Base-by-base conservation (phyloP, 2,113 vertebrate species). In the Sturnus vulgaris region DNA sequence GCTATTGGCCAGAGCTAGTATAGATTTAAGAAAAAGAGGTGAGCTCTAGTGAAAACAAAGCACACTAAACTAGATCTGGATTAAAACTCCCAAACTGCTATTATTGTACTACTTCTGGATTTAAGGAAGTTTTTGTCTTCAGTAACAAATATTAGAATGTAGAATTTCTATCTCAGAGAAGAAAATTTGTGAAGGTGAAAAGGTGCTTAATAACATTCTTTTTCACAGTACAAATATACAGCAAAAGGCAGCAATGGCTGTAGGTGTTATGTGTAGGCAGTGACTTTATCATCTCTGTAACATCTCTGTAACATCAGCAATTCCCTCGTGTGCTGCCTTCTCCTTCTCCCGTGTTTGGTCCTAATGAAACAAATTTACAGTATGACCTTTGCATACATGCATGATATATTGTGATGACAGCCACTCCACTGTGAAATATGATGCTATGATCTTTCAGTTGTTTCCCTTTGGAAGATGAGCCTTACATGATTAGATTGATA, bases 341-440 rank as follows among this genome's bases (percentile, higher is more conserved):
- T 82, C 24, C 25, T 68, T 92, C 31, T 89, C 61, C 66, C n/a
- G 7, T 80, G 59, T 91, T 95, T 91, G 87, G 69, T n/a, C 94
- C 80, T 93, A 86, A 89, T 92, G 73, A 93, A 94, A 65, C 61
- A 94, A 90, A 97, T 96, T 95, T 96, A 94, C 79, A 93, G 82
- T 63, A 69, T 94, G 94, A 95, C 96, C 95, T 96, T 97, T 96
- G 92, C 82, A 88, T 94, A 86, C 49, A 31, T 73, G 75, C 55
- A 66, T 94, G 96, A 96, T 94, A 93, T 93, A 97, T 90, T 80
- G 64, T 81, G 87, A 92, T 94, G 94, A 93, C 94, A 93, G 64
- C 60, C 71, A 92, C 64, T 96, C 55, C 40, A 49, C 68, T 86
- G 60, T 96, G 92, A 97, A 94, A 94, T 95, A 95, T 12, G 85